Percentiles rank a stretch among this genome's conserved stretches.
These are phyloP conservation scores for Reinhardtius hippoglossoides DNA, from an alignment of 2,113 vertebrate species.

Conservation along the genomic window DNA sequence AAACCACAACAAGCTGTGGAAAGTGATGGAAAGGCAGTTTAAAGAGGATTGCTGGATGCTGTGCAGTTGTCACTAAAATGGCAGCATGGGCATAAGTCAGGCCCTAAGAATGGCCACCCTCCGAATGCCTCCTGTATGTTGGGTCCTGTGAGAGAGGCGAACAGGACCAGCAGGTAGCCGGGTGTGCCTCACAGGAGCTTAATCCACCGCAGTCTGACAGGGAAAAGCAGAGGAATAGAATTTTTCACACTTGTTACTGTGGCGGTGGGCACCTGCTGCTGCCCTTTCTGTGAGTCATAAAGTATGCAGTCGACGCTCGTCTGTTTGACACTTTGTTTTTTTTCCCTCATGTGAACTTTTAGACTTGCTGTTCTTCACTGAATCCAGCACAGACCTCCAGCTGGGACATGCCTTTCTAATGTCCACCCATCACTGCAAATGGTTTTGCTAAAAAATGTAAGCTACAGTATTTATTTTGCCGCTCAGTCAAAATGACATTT, in stretches of 20 bases:
- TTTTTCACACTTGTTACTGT: conserved; percentile 79
- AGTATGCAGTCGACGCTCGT: conserved; percentile 55
- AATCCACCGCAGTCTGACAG: conserved; percentile 72
- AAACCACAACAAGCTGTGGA: not conserved
- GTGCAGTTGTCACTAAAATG: conserved; percentile 82
- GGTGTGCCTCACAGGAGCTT: conserved; percentile 58
- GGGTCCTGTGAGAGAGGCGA: conserved; percentile 49
- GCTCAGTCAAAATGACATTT: not conserved
- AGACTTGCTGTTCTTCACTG: conserved; percentile 40
- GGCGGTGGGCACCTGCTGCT: conserved; percentile 74
- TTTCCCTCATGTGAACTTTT: conserved; percentile 30
- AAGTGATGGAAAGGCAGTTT: conserved; percentile 28
- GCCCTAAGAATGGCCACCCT: conserved; percentile 73
- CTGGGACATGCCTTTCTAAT: conserved; percentile 35
- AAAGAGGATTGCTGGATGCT: conserved; percentile 74
- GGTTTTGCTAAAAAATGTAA: not conserved
- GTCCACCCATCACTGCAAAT: conserved; percentile 4
- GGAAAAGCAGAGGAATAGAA: conserved; percentile 67
- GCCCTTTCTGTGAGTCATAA: conserved; percentile 60
- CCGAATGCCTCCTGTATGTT: conserved; percentile 67
- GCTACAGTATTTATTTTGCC: not conserved
- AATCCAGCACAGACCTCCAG: conserved; percentile 24
- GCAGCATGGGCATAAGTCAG: conserved; percentile 81
- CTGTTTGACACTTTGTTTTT: conserved; percentile 54
- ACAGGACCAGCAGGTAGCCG: conserved; percentile 63